Conservation (phyloP, 2,113 vertebrate species). For the Psittacara wagleri region DNA sequence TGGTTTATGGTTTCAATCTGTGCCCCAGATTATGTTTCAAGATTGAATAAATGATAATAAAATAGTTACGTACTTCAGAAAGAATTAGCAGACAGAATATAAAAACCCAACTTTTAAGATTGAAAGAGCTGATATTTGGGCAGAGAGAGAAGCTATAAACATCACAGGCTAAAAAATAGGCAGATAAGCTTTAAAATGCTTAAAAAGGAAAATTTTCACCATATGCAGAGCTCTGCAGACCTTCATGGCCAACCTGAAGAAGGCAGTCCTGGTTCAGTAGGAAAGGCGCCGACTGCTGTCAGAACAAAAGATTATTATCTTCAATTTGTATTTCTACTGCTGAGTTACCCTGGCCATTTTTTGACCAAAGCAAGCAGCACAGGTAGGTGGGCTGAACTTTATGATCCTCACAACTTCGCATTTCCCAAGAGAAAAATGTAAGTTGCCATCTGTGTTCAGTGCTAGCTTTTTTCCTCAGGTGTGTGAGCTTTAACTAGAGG, state of each 20-base stretch:
- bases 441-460: conserved; percentile 33
- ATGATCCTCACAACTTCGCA: not conserved
- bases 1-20: not conserved
- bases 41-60: not conserved
- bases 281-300: not conserved
- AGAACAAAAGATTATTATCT: not conserved
- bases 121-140: not conserved
- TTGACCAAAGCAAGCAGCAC: not conserved
- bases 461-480: conserved; percentile 17
- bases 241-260: not conserved
- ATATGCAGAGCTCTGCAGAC: not conserved
- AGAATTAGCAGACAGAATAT: not conserved
- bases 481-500: conserved; percentile 22
- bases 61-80: not conserved
- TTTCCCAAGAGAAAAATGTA: not conserved
- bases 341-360: not conserved
- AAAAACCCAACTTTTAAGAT: not conserved
- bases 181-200: not conserved
- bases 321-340: not conserved
- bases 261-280: not conserved
- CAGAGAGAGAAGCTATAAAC: not conserved
- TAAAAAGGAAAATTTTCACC: not conserved
- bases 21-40: not conserved
- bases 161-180: not conserved
- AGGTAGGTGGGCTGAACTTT: not conserved